phyloP scores from a whole-genome alignment of 2,797 vertebrate genomes.

The Morus bassanus region DNA sequence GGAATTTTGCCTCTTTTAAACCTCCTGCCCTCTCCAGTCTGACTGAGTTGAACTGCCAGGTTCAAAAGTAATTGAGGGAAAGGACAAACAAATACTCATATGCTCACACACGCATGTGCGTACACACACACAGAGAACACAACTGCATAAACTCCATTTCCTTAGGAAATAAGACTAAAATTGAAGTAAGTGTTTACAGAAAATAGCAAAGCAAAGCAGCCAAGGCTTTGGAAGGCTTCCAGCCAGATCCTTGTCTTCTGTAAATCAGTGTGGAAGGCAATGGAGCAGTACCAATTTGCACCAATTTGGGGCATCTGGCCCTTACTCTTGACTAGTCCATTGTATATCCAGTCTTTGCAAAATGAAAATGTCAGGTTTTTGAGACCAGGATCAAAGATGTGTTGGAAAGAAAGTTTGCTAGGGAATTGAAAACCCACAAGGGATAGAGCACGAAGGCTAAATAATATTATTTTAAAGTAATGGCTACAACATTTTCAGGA shows the following conservation, averaged over 20 bases:
- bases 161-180: background rate
- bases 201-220: background rate
- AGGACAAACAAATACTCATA: background rate
- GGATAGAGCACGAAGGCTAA: conserved; percentile 47
- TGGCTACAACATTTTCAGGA: conserved; percentile 51
- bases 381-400: conserved; percentile 36
- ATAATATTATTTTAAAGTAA: conserved; percentile 60
- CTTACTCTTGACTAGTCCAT: conserved; percentile 12
- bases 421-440: conserved; percentile 57
- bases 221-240: background rate
- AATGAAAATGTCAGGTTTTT: conserved; percentile 45
- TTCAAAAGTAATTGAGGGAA: background rate
- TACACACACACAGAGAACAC: background rate
- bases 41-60: background rate
- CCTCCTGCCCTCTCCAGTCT: background rate
- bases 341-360: conserved; percentile 10
- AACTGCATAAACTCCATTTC: background rate
- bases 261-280: background rate
- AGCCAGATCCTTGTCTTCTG: background rate
- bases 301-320: background rate
- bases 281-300: background rate
- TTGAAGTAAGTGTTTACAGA: background rate
- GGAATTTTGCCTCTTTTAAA: background rate
- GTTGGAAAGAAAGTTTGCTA: conserved; percentile 49
- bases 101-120: fast-evolving